Conservation (phyloP, 1,140 invertebrate genomes). For the Probaryconus sp. region DNA sequence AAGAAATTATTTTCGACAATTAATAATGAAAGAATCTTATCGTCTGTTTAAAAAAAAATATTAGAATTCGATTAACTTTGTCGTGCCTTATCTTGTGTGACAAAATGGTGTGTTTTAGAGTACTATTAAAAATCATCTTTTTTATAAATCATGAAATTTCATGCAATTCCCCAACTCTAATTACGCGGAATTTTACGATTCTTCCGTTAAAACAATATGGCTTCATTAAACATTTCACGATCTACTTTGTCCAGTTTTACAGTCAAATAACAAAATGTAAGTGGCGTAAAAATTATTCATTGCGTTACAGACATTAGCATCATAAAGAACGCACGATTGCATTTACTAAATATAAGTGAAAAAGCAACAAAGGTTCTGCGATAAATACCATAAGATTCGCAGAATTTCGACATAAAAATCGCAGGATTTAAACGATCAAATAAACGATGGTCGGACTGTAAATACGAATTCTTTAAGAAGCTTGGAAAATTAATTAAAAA, state of each 20-base stretch:
- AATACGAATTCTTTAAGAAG: no score
- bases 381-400: background rate
- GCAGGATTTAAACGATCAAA: no score
- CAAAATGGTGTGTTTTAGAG: constrained; percentile 4
- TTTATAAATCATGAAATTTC: constrained; percentile 35
- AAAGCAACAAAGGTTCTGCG: no score
- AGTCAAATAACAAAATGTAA: constrained; percentile 29
- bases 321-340: constrained; percentile 8
- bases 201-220: constrained; percentile 30
- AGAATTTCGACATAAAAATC: constrained; percentile 9
- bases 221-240: constrained; percentile 29
- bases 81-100: background rate
- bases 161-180: constrained; percentile 9
- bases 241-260: constrained; percentile 32
- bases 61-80: no score
- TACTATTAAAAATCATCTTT: constrained; percentile 4
- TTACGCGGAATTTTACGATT: constrained; percentile 18
- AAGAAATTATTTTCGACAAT: no score
- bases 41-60: no score
- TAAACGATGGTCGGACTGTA: no score
- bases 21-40: no score
- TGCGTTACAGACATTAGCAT: constrained; percentile 5
- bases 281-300: constrained; percentile 16
- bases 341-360: constrained; percentile 10
- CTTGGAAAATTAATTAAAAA: no score